These are phyloP conservation scores for Tragelaphus buxtoni DNA, from an alignment of 2,113 vertebrate species.

Conservation along the genomic window DNA sequence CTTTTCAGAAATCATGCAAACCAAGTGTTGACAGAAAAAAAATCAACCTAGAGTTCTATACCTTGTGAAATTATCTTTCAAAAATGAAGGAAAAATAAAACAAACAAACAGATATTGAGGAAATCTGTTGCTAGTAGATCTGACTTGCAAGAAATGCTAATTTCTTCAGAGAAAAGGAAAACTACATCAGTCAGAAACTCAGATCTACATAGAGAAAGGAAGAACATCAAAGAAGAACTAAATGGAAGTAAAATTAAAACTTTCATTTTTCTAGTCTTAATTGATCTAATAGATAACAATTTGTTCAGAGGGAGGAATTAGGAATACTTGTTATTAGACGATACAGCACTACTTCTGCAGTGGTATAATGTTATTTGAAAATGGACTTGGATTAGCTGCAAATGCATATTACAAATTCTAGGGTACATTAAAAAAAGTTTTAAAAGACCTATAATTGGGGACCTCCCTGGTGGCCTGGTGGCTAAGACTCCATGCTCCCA, in stretches of 20 bases:
- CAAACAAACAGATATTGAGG: not conserved
- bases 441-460: not conserved
- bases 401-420: not conserved
- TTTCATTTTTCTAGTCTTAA: not conserved
- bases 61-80: not conserved
- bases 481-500: not conserved
- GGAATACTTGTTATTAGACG: not conserved
- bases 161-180: not conserved
- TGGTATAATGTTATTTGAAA: not conserved
- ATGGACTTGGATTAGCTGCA: not conserved
- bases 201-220: not conserved
- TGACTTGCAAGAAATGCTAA: not conserved
- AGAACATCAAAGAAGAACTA: not conserved
- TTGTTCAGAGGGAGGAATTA: not conserved
- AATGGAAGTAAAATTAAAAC: not conserved
- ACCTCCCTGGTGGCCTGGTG: not conserved
- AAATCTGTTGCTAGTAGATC: not conserved
- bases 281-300: not conserved
- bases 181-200: not conserved
- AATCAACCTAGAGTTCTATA: not conserved
- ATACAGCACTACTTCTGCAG: not conserved
- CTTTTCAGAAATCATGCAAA: not conserved
- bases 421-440: not conserved
- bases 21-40: not conserved
- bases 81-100: not conserved